These are phyloP conservation scores for Chionomys nivalis DNA, from an alignment of 2,113 vertebrate species.

Conservation along the genomic window DNA sequence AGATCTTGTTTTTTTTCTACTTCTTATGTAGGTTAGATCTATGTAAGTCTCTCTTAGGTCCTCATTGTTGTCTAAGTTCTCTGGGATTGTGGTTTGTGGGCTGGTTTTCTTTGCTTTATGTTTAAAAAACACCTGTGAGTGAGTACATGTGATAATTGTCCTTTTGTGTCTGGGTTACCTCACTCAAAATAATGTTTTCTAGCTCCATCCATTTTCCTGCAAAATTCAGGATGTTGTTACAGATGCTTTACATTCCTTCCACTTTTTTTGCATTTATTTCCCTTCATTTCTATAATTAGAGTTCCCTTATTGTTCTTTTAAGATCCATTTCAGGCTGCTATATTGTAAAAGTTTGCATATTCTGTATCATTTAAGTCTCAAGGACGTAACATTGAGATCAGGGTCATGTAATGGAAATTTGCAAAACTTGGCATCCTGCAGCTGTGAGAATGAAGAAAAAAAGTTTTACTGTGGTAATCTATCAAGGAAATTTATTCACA, in stretches of 20 bases:
- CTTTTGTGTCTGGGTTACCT: too few relatives aligned
- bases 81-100: too few relatives aligned
- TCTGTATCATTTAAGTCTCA: slow-evolving; percentile 39
- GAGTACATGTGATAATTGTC: too few relatives aligned
- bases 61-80: too few relatives aligned
- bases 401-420: slow-evolving; percentile 57
- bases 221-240: neutral
- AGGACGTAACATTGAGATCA: slow-evolving; percentile 51
- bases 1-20: too few relatives aligned
- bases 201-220: too few relatives aligned
- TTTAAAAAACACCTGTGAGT: too few relatives aligned
- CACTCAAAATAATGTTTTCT: too few relatives aligned
- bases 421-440: slow-evolving; percentile 35
- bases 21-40: too few relatives aligned
- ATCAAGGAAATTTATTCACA: slow-evolving; percentile 46
- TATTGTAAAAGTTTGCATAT: neutral
- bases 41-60: too few relatives aligned
- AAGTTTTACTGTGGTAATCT: slow-evolving; percentile 6
- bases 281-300: neutral
- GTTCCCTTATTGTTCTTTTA: neutral
- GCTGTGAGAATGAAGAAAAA: slow-evolving; percentile 25
- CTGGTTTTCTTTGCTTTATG: too few relatives aligned
- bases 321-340: neutral
- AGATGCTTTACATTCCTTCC: neutral
- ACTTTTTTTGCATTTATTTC: neutral